Conservation (phyloP, 2,797 vertebrate species). For the Rhinatrema bivittatum region DNA sequence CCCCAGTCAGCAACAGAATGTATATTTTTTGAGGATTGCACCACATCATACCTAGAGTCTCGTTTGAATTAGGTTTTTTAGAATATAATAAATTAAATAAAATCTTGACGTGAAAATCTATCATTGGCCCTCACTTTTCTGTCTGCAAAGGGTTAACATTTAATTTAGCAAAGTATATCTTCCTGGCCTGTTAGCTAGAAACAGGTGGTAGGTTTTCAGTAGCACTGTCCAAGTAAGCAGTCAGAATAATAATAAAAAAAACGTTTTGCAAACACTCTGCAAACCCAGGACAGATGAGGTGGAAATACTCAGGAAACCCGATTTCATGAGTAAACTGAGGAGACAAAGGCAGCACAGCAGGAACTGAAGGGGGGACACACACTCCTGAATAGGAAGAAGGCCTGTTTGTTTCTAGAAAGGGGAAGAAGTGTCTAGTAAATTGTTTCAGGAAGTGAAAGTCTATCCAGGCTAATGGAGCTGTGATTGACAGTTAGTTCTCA, state of each 20-base stretch:
- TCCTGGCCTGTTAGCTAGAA: constrained; percentile 38
- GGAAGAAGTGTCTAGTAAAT: constrained; percentile 73
- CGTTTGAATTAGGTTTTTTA: too few species aligned
- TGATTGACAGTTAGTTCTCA: constrained; percentile 69
- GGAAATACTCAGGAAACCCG: constrained; percentile 58
- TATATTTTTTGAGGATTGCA: too few species aligned
- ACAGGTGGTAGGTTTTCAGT: constrained; percentile 57
- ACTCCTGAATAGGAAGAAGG: constrained; percentile 56
- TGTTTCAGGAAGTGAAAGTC: constrained; percentile 63
- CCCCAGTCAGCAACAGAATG: too few species aligned
- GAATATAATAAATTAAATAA: too few species aligned
- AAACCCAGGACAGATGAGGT: constrained; percentile 42
- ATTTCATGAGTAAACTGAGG: constrained; percentile 54
- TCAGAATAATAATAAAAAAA: constrained; percentile 2
- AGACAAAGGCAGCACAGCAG: constrained; percentile 57
- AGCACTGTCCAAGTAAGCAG: constrained; percentile 30
- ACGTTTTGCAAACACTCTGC: constrained; percentile 50
- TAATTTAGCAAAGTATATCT: background rate
- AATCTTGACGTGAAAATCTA: too few species aligned
- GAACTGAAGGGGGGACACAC: constrained; percentile 45
- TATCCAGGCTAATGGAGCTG: constrained; percentile 62
- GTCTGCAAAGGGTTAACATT: constrained; percentile 39
- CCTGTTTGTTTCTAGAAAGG: constrained; percentile 50
- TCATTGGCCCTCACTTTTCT: background rate
- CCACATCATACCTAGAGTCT: too few species aligned